Base-by-base conservation (phyloP, 2,797 vertebrate genomes). In the Nannoperca obscura region DNA sequence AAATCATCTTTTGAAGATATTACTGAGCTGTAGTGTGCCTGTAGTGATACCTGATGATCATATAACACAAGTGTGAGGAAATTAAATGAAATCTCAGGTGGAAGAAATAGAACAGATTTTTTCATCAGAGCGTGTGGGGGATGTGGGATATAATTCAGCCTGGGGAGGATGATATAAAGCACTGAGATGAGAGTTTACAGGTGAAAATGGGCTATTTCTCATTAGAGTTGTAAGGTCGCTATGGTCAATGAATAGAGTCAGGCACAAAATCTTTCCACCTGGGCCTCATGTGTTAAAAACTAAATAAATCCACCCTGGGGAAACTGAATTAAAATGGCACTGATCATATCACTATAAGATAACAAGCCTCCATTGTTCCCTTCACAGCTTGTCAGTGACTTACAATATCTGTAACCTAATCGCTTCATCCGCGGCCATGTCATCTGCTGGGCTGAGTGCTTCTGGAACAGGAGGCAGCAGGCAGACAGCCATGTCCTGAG, bases 381-480 rank as follows among this genome's bases (percentile, higher is more conserved):
- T 63, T 46, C 69, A 2, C 82, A 42, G 73, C 34, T 73, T 59
- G 75, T 71, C 65, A 40, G 74, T 49, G 59, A 81, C 80, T 81
- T 88, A 83, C 64, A 76, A 63, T 52, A 62, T 75, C 74, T 80
- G 88, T 89, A 91, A 91, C 83, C 80, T 72, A 89, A 93, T 89
- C 84, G 40, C 72, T 60, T 47, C 75, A 17, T 76, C 78, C 17
- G 24, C n/a, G 17, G 80, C 80, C 74, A 10, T 75, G 89, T 91
- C 89, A 86, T 89, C 80, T 90, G 83, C 83, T 76, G 62, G 76
- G 74, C 80, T 64, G 74, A 79, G 74, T 68, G 78, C 68, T 44
- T 67, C 78, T 76, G 84, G 53, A 61, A 66, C 44, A 80, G 66
- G 71, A 88, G 77, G 85, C 84, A 88, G 81, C 80, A 72, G 88